phyloP scores from a whole-genome alignment of 2,113 vertebrate genomes.

The Spea multiplicata region DNA sequence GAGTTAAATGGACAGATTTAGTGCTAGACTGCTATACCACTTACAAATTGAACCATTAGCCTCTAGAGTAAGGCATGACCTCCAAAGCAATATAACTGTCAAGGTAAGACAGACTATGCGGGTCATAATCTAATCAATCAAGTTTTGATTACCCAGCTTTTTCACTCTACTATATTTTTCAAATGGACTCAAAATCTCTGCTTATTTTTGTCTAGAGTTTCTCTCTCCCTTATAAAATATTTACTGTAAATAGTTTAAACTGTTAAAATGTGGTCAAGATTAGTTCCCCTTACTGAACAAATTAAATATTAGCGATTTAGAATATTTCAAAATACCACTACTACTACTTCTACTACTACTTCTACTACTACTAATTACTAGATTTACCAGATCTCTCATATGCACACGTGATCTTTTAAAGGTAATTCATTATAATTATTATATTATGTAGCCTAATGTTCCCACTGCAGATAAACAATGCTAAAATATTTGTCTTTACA shows the following conservation, averaged over 20 bases:
- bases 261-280: background rate
- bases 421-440: too few relatives aligned
- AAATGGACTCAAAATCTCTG: slow-evolving; percentile 21
- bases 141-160: slow-evolving; percentile 30
- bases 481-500: too few relatives aligned
- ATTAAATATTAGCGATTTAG: too few relatives aligned
- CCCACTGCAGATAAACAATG: too few relatives aligned
- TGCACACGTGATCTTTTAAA: too few relatives aligned
- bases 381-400: too few relatives aligned
- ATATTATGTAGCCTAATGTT: too few relatives aligned
- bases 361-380: too few relatives aligned
- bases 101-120: slow-evolving; percentile 30
- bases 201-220: slow-evolving; percentile 35
- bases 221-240: slow-evolving; percentile 24
- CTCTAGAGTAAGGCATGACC: slow-evolving; percentile 15
- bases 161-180: slow-evolving; percentile 30
- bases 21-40: background rate
- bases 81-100: slow-evolving; percentile 35
- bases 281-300: too few relatives aligned
- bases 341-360: too few relatives aligned
- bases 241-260: slow-evolving; percentile 35
- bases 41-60: slow-evolving; percentile 18
- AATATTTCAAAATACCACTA: too few relatives aligned
- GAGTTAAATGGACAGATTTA: slow-evolving; percentile 9
- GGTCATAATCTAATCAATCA: slow-evolving; percentile 31